phyloP scores from a whole-genome alignment of 2,113 vertebrate species.

The Tyto alba region DNA sequence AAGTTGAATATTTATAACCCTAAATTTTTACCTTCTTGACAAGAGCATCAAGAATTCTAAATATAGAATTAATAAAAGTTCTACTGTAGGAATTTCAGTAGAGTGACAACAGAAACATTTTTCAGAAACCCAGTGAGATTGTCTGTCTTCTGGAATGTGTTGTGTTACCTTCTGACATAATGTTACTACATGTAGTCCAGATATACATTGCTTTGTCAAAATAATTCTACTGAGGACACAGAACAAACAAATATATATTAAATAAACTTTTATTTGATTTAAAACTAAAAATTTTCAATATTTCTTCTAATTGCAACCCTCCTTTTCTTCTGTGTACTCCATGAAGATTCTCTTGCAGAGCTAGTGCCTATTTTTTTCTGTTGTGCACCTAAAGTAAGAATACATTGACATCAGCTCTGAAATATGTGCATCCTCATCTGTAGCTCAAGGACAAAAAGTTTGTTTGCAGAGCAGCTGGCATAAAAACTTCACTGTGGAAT shows the following conservation, averaged over 20 bases:
- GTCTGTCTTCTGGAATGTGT: neutral
- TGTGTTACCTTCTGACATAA: neutral
- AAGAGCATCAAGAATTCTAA: neutral
- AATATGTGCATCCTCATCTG: neutral
- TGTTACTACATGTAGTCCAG: neutral
- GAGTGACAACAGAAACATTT: neutral
- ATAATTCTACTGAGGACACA: neutral
- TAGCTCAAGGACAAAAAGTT: neutral
- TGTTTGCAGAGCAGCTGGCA: neutral
- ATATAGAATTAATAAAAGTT: neutral
- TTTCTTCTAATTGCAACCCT: neutral
- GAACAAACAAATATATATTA: neutral
- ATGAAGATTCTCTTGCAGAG: neutral
- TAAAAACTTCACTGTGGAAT: neutral
- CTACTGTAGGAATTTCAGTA: neutral
- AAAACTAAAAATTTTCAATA: neutral
- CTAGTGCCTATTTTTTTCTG: neutral
- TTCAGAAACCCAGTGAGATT: neutral
- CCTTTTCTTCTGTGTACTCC: neutral
- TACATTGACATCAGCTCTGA: neutral
- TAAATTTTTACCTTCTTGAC: neutral
- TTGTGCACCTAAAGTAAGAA: neutral
- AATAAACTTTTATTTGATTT: neutral
- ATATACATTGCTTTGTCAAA: neutral
- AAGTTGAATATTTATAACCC: neutral